Percentiles rank a stretch among this genome's conserved stretches.
phyloP scores from a whole-genome alignment of 2,888 invertebrate species.

The Sminthurides aquaticus region DNA sequence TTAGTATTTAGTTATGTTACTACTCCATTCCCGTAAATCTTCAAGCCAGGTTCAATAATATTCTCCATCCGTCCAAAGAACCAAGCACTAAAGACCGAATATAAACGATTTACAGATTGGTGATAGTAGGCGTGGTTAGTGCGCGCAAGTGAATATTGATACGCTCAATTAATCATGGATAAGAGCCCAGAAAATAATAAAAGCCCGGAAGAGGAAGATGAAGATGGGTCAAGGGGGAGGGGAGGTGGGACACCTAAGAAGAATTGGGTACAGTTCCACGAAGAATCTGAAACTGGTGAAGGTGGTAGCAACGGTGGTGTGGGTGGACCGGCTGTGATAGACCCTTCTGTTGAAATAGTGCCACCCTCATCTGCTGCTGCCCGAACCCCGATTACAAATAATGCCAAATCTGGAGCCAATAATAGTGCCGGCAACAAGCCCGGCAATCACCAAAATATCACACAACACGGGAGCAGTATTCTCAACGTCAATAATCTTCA shows the following conservation, averaged over 20 bases:
- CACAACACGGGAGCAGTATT: conserved; percentile 6
- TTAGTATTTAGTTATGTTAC: too few species aligned
- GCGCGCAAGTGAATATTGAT: too few species aligned
- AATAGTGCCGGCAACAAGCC: background rate
- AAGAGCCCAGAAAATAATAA: conserved; percentile 19
- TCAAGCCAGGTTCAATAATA: background rate
- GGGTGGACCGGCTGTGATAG: conserved; percentile 32
- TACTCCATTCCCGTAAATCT: too few species aligned
- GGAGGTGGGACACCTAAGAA: conserved; percentile 7
- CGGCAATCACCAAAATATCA: background rate
- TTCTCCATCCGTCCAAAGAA: background rate
- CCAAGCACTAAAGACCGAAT: background rate
- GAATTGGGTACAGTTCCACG: conserved; percentile 37
- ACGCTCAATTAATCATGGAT: conserved; percentile 22
- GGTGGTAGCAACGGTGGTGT: background rate
- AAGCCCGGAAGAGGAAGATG: conserved; percentile 6
- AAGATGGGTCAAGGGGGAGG: background rate
- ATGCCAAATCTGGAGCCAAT: background rate
- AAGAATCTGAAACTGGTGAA: conserved; percentile 25
- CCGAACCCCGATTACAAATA: conserved; percentile 5
- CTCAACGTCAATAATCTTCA: conserved; percentile 25
- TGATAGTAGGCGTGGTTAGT: too few species aligned
- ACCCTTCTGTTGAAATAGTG: conserved; percentile 36
- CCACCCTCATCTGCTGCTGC: conserved; percentile 20
- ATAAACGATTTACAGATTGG: too few species aligned